phyloP scores from a whole-genome alignment of 2,797 vertebrate genomes.

The Neosilurus hyrtlii region DNA sequence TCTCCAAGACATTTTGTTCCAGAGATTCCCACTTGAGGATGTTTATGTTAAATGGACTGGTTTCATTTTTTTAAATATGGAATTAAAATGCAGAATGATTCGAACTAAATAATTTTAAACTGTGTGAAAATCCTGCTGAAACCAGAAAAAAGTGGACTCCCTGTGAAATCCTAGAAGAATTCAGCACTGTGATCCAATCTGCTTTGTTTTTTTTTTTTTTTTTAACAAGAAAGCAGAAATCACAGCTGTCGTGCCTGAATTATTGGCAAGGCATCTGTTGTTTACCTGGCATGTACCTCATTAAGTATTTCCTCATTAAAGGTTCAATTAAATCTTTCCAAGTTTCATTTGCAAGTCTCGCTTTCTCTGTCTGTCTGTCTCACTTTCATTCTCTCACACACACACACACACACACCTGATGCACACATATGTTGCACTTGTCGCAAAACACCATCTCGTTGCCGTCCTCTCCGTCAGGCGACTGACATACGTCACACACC shows the following conservation, averaged over 20 bases:
- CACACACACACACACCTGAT: slow-evolving; percentile 73
- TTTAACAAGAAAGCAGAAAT: neutral
- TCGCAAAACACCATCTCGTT: slow-evolving; percentile 99
- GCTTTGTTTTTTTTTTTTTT: neutral
- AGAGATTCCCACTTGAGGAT: neutral
- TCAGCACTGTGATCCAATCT: neutral
- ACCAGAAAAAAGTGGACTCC: neutral
- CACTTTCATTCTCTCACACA: slow-evolving; percentile 40
- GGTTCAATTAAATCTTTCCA: neutral
- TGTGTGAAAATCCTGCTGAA: neutral
- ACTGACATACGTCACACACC: slow-evolving; percentile 95
- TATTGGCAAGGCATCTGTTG: slow-evolving; percentile 11
- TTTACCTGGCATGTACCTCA: neutral
- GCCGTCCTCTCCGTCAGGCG: slow-evolving; percentile 94
- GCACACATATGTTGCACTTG: slow-evolving; percentile 98
- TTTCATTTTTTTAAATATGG: neutral
- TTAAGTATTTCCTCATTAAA: slow-evolving; percentile 6
- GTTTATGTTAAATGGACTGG: neutral
- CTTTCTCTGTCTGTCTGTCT: neutral
- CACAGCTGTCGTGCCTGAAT: neutral
- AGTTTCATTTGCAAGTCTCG: neutral
- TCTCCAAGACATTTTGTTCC: neutral
- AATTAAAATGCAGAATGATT: neutral
- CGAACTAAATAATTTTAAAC: neutral
- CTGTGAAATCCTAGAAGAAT: neutral